Evolutionary conservation across 1,140 invertebrate genomes (phyloP).

Genomic region (Lucilia sericata): DNA sequence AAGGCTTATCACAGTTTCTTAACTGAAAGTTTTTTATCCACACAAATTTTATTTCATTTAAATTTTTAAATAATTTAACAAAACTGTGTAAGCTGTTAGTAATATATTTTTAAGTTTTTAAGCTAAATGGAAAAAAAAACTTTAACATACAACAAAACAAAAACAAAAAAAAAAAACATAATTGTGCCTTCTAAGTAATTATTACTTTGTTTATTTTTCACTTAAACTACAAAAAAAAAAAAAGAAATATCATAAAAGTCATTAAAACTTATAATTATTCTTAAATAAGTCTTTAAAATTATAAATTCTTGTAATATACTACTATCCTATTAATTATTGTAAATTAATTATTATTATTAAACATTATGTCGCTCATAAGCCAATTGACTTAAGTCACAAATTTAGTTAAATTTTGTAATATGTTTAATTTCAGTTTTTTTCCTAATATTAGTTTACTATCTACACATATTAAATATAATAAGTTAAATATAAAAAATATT

Average conservation of each 20-base stretch:
- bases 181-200: conserved; percentile 12
- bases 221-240: not conserved
- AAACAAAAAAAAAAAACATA: not conserved
- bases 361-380: not conserved
- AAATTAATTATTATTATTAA: not conserved
- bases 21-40: too few species aligned
- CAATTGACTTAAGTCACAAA: conserved; percentile 17
- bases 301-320: not conserved
- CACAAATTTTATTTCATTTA: not conserved
- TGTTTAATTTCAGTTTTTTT: not conserved
- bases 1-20: too few species aligned
- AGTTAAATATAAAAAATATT: not conserved
- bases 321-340: not conserved
- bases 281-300: not conserved
- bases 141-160: not conserved
- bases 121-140: not conserved
- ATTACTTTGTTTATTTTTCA: not conserved
- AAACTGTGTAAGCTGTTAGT: not conserved
- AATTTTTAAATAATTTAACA: not conserved
- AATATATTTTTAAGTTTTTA: not conserved
- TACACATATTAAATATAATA: not conserved
- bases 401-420: not conserved
- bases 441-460: not conserved
- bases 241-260: not conserved
- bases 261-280: not conserved